These are phyloP conservation scores for Chamaetylas fuelleborni DNA, from an alignment of 2,113 vertebrate species.

Conservation along the genomic window DNA sequence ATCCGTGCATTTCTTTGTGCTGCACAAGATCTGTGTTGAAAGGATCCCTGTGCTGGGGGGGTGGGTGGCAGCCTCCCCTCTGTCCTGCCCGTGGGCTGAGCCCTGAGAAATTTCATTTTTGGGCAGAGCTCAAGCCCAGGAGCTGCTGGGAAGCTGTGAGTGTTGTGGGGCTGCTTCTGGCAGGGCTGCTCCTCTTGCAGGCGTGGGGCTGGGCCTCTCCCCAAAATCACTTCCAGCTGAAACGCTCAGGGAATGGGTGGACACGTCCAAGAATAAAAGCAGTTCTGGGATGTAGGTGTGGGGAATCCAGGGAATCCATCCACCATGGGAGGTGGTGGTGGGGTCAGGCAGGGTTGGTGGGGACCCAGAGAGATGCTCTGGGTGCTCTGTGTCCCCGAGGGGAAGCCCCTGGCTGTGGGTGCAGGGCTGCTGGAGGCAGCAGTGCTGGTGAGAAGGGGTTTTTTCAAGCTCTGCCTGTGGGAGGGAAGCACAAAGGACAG, in stretches of 20 bases:
- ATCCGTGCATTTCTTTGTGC: background rate
- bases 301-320: background rate
- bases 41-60: background rate
- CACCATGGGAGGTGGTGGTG: too few relatives aligned
- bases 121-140: background rate
- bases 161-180: background rate
- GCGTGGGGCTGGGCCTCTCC: background rate
- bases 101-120: background rate
- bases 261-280: background rate
- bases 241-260: background rate
- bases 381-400: accelerated
- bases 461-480: background rate
- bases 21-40: background rate
- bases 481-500: background rate
- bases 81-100: background rate
- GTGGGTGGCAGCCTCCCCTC: accelerated
- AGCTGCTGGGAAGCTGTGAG: background rate
- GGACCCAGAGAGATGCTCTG: background rate
- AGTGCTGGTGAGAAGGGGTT: background rate
- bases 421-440: background rate
- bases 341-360: background rate
- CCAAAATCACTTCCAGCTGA: background rate
- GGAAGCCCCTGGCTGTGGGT: background rate
- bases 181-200: background rate
- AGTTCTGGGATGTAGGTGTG: background rate